Percentiles rank a stretch among this genome's conserved stretches.
phyloP scores from a whole-genome alignment of 2,888 invertebrate species.

The Parnassius glacialis region DNA sequence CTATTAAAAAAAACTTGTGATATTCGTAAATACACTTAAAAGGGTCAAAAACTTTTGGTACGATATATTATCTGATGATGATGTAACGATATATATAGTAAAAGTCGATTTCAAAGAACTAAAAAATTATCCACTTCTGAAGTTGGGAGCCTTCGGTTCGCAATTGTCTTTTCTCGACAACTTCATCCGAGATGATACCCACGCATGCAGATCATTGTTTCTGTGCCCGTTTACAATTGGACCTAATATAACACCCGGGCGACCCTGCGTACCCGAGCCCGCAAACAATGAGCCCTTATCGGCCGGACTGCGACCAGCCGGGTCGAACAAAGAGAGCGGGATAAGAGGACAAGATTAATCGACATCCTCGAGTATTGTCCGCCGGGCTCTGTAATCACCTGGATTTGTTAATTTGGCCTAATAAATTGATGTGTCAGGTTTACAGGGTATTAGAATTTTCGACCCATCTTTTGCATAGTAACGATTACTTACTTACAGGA shows the following conservation, averaged over 20 bases:
- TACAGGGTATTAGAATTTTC: slow-evolving; percentile 1
- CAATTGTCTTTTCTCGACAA: too few relatives aligned
- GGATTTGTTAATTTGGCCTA: slow-evolving; percentile 27
- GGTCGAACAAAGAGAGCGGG: slow-evolving; percentile 8
- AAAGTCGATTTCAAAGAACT: too few relatives aligned
- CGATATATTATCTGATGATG: too few relatives aligned
- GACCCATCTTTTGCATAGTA: slow-evolving; percentile 1
- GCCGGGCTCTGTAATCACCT: slow-evolving; percentile 19
- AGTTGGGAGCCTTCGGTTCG: too few relatives aligned
- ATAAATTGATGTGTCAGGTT: slow-evolving; percentile 8
- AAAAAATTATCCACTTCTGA: too few relatives aligned
- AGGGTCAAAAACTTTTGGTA: too few relatives aligned
- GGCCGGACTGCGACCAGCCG: slow-evolving; percentile 12
- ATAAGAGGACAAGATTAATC: slow-evolving; percentile 27
- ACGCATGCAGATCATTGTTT: slow-evolving; percentile 1
- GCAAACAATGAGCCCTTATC: slow-evolving; percentile 23
- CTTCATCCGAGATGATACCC: neutral
- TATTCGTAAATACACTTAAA: too few relatives aligned
- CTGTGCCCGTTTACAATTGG: slow-evolving; percentile 6
- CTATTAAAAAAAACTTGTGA: too few relatives aligned
- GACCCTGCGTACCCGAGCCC: slow-evolving; percentile 1
- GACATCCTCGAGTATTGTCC: slow-evolving; percentile 25
- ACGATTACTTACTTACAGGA: neutral
- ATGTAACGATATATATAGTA: too few relatives aligned
- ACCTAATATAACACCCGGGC: slow-evolving; percentile 5